Evolutionary conservation across 2,888 invertebrate species (phyloP).

Genomic region (Hyposoter didymator): DNA sequence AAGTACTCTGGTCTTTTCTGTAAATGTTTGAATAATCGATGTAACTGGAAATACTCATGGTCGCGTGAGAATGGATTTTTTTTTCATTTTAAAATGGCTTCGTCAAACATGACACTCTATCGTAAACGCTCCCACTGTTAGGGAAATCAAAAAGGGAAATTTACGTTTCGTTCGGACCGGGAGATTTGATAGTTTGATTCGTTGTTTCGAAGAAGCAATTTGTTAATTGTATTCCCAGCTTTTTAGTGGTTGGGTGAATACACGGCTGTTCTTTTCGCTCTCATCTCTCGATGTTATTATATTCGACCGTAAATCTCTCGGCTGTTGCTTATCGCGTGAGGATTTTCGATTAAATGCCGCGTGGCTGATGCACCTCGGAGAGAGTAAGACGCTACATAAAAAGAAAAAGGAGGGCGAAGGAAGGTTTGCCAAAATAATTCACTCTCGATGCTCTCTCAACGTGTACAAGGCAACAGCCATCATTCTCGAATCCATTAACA

Average conservation of each 20-base stretch:
- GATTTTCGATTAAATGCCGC: slow-evolving; percentile 41
- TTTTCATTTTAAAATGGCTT: too few relatives aligned
- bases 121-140: neutral
- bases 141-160: neutral
- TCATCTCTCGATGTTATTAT: slow-evolving; percentile 8
- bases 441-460: slow-evolving; percentile 24
- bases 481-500: slow-evolving; percentile 63
- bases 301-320: slow-evolving; percentile 35
- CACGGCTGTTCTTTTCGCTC: slow-evolving; percentile 1
- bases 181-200: neutral
- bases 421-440: slow-evolving; percentile 56
- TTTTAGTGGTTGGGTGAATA: neutral
- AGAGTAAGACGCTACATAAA: neutral
- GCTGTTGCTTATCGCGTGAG: slow-evolving; percentile 47
- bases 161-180: neutral
- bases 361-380: neutral
- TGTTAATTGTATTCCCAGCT: neutral
- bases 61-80: too few relatives aligned
- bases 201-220: slow-evolving; percentile 10
- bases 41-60: too few relatives aligned
- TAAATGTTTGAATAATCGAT: too few relatives aligned
- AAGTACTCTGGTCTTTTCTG: too few relatives aligned
- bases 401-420: neutral
- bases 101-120: too few relatives aligned
- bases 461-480: slow-evolving; percentile 40